Base-by-base conservation (phyloP, 2,888 invertebrate genomes). In the Philaethria dido region DNA sequence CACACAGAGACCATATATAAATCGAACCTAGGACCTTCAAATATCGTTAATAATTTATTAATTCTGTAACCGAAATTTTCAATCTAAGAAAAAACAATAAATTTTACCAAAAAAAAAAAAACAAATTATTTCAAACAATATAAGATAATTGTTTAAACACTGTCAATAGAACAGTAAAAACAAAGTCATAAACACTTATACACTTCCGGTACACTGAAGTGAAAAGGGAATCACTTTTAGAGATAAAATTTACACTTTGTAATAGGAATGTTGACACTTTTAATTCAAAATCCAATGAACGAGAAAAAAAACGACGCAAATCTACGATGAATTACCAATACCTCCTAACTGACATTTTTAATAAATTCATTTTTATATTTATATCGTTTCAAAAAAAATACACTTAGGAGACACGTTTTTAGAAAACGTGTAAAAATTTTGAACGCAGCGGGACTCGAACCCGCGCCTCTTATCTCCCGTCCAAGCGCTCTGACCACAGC, bases 81-180 rank as follows among this genome's bases (percentile, higher is more conserved):
- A 8, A 33, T 33, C 1, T 33, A 3, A 33, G 1, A 33, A 9
- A 33, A 33, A 33, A 33, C 1, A 33, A 33, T 29, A 29, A 29
- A 3, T 4, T 6, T 29, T 29, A 6, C 29, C 29, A 29, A 29
- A 29, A 29, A 6, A 3, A 29, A 29, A 29, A 3, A 14, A 47
- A 13, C 20, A 22, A 20, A 20, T 14, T 20, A 5, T 47, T 22
- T 29, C 3, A 5, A 47, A 47, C 9, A 47, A 1, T 44, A 14
- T 4, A n/a, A 13, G 5, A 9, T 25, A 50, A n/a, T n/a, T 29
- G 29, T 29, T 50, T n/a, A 25, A 29, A n/a, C 25, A 29, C 29
- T 29, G 50, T 29, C 29, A 50, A 29, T 29, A 50, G 50, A 29
- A 29, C n/a, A 50, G 50, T 50, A 11, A 50, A 42, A 50, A 50